These are phyloP conservation scores for Haemorhous mexicanus DNA, from an alignment of 2,113 vertebrate species.

Conservation along the genomic window DNA sequence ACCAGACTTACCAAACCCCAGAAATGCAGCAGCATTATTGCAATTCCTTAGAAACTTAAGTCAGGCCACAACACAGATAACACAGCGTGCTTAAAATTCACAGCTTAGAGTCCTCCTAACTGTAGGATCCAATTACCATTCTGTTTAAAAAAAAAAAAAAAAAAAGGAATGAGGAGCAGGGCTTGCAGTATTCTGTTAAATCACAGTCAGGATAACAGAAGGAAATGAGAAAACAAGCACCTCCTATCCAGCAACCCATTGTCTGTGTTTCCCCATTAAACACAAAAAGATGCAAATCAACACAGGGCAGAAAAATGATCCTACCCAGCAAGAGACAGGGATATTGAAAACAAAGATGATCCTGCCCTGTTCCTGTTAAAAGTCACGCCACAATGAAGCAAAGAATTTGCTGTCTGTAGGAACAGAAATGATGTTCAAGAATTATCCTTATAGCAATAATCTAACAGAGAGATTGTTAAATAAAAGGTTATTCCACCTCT, in stretches of 20 bases:
- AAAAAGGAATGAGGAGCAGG: not conserved
- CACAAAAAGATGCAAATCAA: not conserved
- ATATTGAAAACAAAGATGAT: not conserved
- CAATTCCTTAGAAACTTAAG: not conserved
- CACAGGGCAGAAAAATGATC: not conserved
- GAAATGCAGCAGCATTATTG: not conserved
- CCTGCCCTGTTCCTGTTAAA: not conserved
- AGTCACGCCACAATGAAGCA: not conserved
- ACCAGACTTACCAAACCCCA: not conserved
- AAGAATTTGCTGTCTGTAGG: not conserved
- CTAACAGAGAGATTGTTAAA: not conserved
- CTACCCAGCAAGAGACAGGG: not conserved
- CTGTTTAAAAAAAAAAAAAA: not conserved
- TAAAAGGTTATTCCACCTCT: not conserved
- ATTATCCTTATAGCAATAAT: not conserved
- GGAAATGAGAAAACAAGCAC: not conserved
- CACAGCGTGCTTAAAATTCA: not conserved
- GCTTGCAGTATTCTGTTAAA: not conserved
- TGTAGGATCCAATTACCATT: not conserved
- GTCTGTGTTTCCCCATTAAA: not conserved
- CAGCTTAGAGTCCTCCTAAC: not conserved
- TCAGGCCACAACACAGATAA: not conserved
- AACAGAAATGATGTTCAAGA: not conserved
- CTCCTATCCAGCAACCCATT: not conserved
- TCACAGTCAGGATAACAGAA: not conserved